Base-by-base conservation (phyloP, 2,888 invertebrate species). In the Sarcophaga variegata region DNA sequence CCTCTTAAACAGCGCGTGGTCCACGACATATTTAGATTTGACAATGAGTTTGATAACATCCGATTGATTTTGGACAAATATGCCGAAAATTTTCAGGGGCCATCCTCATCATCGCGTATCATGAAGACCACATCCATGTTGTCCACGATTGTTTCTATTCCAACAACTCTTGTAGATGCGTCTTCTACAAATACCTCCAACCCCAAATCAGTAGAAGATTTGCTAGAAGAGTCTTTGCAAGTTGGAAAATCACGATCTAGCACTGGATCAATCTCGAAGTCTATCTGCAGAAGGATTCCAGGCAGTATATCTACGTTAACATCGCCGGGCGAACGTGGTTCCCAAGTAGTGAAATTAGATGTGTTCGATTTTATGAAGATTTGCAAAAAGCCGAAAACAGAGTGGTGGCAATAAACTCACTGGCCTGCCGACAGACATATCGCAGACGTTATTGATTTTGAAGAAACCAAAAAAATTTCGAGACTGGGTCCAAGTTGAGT, bases 241-340 rank as follows among this genome's bases (percentile, higher is more conserved):
- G 25, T 27, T 27, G 27, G 27, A 27, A 27, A 27, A 27, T 79
- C 83, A 72, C 78, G 63, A 69, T 85, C 78, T 62, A 88, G 0
- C 86, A 87, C 37, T 88, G 86, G 85, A 27, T 62, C n/a, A 86
- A 84, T 86, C 49, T 81, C 59, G 6, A 81, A 86, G 75, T 88
- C 85, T 85, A 85, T 83, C 45, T 82, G 20, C 79, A 85, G 83
- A 83, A 78, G 45, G 80, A 77, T 45, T 4, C 37, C 64, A 54
- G 80, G 66, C 14, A 67, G 2, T 75, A 74, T 10, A 3, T 66
- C 25, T 54, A 54, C 60, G 12, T 74, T 66, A 76, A 87, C 71
- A 66, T 81, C 81, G 79, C 87, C 85, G 27, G 85, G 77, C 22
- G 85, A 87, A 87, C 77, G 64, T 87, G 83, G 87, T 25, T 83